Evolutionary conservation across 1,140 invertebrate species (phyloP), one percentile per base, ranked within the genome.

Genomic region (Drosophila takahashii): DNA sequence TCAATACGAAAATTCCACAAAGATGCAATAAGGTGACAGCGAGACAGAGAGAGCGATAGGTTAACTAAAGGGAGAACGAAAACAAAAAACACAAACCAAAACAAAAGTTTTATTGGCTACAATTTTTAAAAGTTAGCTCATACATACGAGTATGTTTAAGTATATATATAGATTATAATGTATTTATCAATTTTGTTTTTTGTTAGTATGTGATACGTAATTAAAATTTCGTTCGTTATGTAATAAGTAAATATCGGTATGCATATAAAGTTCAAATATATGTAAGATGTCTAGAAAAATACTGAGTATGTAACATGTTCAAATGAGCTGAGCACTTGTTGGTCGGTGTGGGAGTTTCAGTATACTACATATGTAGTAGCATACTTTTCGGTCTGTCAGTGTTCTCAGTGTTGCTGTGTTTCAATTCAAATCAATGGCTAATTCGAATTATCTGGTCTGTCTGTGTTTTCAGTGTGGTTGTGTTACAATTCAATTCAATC

Each of bases 21-120:
- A 77, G 72, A 81, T 72, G 71, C 78, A 80, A 72, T 75, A 77
- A 41, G 36, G 29, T 58, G 57, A 58, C 37, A 58, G 47, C 53
- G 27, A 58, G 52, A 51, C 26, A 42, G 26, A 50, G 56, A 48
- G 11, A 72, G 16, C 51, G 51, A 74, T 32, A 51, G 50, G 29
- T 16, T 22, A 58, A 72, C 32, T 13, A 70, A 51, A 15, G 10
- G 34, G 29, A 15, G 39, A 71, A 60, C n/a, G 16, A 61, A 41
- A 51, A 60, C 47, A 39, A 73, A 56, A 18, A 61, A 64, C 37
- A 74, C 39, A 75, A 54, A 75, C 51, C 45, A 65, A 74, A 75
- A 75, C 54, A 48, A 62, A 62, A 26, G 27, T 54, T 56, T 56
- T 29, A 70, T 57, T 18, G 34, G 13, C 66, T 70, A 70, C 66